A percentile compares a stretch with the other conserved stretches of the same genome.
phyloP scores from a whole-genome alignment of 2,888 invertebrate species.

The Drosophila eohydei region DNA sequence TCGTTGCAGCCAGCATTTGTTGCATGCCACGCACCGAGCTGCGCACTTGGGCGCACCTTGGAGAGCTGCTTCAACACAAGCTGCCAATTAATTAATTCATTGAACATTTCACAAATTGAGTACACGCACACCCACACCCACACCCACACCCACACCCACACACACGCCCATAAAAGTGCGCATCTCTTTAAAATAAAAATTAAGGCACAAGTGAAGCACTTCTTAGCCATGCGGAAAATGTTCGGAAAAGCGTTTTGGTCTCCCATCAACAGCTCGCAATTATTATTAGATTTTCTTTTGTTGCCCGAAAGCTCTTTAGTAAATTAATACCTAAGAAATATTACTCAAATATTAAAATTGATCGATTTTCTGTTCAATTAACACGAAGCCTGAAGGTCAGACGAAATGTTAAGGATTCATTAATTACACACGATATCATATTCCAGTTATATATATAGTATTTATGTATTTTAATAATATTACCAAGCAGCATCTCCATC shows the following conservation, averaged over 20 bases:
- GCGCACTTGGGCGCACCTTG: constrained; percentile 23
- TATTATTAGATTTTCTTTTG: constrained; percentile 5
- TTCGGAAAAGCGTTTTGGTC: not conserved
- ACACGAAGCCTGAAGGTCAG: not conserved
- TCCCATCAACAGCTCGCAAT: not conserved
- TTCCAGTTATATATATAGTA: not conserved
- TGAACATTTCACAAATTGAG: constrained; percentile 58
- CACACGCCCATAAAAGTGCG: constrained; percentile 18
- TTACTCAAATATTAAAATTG: not conserved
- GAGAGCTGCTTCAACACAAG: constrained; percentile 69
- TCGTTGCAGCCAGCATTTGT: constrained; percentile 43
- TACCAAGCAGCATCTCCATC: not conserved
- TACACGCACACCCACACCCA: not conserved
- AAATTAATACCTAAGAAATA: not conserved
- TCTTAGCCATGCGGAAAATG: constrained; percentile 2
- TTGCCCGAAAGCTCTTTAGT: constrained; percentile 1
- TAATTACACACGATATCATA: not conserved
- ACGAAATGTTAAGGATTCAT: not conserved
- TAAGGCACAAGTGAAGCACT: constrained; percentile 9
- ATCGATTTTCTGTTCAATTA: constrained; percentile 1
- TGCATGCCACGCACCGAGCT: constrained; percentile 19
- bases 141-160: not conserved
- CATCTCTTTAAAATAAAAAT: constrained; percentile 1
- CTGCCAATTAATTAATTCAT: constrained; percentile 74
- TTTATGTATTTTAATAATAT: too few species aligned